Evolutionary conservation across 2,888 invertebrate genomes (phyloP), one percentile per base, ranked within the genome.

Genomic region (Ennomos erosarius): DNA sequence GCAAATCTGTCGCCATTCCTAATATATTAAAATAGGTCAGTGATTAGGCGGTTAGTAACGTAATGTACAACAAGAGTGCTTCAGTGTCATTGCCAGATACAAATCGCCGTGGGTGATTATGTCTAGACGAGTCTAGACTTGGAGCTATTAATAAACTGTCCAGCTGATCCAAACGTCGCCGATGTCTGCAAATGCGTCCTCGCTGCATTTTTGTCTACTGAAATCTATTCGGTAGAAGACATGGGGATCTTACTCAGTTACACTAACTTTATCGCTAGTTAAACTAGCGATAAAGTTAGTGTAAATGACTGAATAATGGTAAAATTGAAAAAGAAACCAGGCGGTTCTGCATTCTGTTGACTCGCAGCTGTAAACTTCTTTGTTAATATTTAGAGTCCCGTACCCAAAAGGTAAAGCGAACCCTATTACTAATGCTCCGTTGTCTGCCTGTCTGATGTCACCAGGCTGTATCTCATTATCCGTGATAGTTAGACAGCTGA

Each of bases 31-130:
- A 53, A 12, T 63, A 47, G 63, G 55, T 62, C 68, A 59, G 55
- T 59, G 46, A 48, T 51, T 58, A 39, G 46, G 44, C 16, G 11
- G 54, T 47, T 43, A 16, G 12, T 39, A 55, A 52, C 54, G 37
- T 51, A 8, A 60, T 54, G 44, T 35, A 64, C 69, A 26, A 69
- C 55, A 66, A 53, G 42, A 46, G 49, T 73, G 55, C 55, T 76
- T 75, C 74, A 76, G 71, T 79, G 78, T 73, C 78, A 77, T 61
- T 75, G 76, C 69, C 75, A 72, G 50, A 55, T 68, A 58, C 61
- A 59, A 56, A 40, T 59, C 64, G 68, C 62, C 70, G 67, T 66
- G 54, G 59, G 67, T 67, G 64, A 70, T 64, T 55, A 64, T 52
- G 76, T 76, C 76, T 76, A 79, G 76, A 74, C 75, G 45, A 11